Conservation (phyloP, 2,888 invertebrate genomes). For the Trichopoda pennipes region DNA sequence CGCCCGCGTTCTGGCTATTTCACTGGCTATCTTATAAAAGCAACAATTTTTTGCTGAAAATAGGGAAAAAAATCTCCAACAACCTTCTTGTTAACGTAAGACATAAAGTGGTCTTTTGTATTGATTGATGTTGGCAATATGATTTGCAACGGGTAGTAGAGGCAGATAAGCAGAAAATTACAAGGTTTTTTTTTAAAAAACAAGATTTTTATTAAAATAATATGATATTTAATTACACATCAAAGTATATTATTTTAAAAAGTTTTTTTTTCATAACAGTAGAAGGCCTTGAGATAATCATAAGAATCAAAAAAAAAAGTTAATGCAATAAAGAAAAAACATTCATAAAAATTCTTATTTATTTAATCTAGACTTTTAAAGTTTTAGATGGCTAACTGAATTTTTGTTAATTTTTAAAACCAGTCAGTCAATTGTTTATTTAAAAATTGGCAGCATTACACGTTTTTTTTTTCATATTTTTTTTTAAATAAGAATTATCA, state of each 20-base stretch:
- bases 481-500: neutral
- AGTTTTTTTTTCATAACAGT: neutral
- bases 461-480: slow-evolving; percentile 2
- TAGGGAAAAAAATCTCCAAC: too few species aligned
- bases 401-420: slow-evolving; percentile 24
- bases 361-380: neutral
- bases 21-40: slow-evolving; percentile 25
- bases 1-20: slow-evolving; percentile 33
- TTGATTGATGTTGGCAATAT: neutral
- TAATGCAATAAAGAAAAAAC: slow-evolving; percentile 13
- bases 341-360: slow-evolving; percentile 17
- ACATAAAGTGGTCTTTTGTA: neutral
- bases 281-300: slow-evolving; percentile 41
- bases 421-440: slow-evolving; percentile 27
- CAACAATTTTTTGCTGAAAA: neutral
- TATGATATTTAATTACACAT: slow-evolving; percentile 53
- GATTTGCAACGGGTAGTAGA: neutral
- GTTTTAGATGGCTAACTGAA: neutral
- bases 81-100: slow-evolving; percentile 23
- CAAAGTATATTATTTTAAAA: slow-evolving; percentile 20
- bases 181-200: slow-evolving; percentile 49
- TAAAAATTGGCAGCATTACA: slow-evolving; percentile 54
- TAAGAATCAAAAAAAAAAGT: slow-evolving; percentile 4
- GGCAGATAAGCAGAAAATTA: slow-evolving; percentile 42
- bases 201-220: slow-evolving; percentile 41